Base-by-base conservation (phyloP, 2,888 invertebrate species). In the Pasiphila rectangulata region DNA sequence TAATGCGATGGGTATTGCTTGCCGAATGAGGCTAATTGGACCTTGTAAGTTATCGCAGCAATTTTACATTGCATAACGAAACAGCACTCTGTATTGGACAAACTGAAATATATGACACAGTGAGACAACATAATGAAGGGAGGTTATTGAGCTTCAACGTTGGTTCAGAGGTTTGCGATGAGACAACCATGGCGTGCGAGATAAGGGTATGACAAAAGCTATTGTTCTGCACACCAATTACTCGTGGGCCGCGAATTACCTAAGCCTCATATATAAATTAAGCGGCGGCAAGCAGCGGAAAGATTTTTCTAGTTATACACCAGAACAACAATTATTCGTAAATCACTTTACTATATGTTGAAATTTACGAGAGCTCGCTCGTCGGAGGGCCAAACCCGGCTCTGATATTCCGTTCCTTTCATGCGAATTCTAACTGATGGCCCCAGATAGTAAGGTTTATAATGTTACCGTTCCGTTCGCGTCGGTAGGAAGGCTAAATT, bases 281-380 rank as follows among this genome's bases (percentile, higher is more conserved):
- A 80, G 77, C 78, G 74, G 79, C 83, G 82, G 87, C 88, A 85
- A 83, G 83, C 85, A 86, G 86, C 88, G 87, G 86, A 88, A 88
- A 88, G 87, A 88, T 88, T 87, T 87, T 87, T 84, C 86, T 87
- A 86, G 85, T 85, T 86, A 86, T 87, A 88, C 83, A 78, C 84
- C 84, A 87, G 83, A 85, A 87, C 81, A 88, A 88, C 88, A 88
- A 88, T 88, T 87, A 88, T 88, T 86, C 88, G 88, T 88, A 88
- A 88, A 88, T 88, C 88, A 88, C 88, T 88, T 88, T 88, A 87
- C 85, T 88, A 88, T 88, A 88, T 87, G 88, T 86, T 87, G 86
- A 86, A 88, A 88, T 86, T 88, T 88, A 88, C 88, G 85, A 85
- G 83, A 82, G 72, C 69, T 69, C 67, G 74, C 66, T 63, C 63